Evolutionary conservation across 2,797 vertebrate species (phyloP).

Genomic region (Alca torda): DNA sequence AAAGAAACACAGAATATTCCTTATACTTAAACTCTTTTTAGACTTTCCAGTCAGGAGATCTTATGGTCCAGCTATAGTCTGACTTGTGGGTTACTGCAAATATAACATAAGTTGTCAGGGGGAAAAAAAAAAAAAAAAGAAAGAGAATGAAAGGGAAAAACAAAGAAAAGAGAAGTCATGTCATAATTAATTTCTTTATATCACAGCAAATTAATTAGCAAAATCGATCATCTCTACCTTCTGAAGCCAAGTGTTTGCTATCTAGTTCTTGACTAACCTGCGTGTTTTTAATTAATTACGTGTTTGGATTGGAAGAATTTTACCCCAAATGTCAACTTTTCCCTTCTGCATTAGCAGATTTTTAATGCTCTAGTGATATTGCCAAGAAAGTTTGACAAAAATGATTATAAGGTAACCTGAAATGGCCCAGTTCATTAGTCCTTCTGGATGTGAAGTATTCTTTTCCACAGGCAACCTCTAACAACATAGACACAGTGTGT

Average conservation of each 20-base stretch:
- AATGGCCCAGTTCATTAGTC: constrained; percentile 28
- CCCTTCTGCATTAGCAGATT: constrained; percentile 33
- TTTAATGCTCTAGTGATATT: background rate
- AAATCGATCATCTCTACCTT: background rate
- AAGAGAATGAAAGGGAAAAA: background rate
- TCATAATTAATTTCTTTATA: background rate
- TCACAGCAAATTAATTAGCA: background rate
- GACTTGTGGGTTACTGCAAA: background rate
- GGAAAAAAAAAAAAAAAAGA: too few species aligned
- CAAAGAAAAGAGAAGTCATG: background rate
- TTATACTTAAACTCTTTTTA: background rate
- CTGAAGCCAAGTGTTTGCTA: background rate
- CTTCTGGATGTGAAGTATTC: constrained; percentile 45
- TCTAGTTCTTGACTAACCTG: background rate
- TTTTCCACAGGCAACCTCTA: constrained; percentile 53
- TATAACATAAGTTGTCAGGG: background rate
- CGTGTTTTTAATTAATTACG: constrained; percentile 18
- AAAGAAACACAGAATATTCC: background rate
- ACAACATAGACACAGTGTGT: constrained; percentile 2
- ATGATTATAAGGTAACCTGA: constrained; percentile 44
- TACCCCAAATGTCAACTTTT: constrained; percentile 32
- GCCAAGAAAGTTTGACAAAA: constrained; percentile 68
- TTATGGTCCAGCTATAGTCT: background rate
- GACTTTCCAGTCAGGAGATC: background rate
- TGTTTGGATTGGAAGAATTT: constrained; percentile 30